Base-by-base conservation (phyloP, 2,113 vertebrate genomes). In the Ascaphus truei region DNA sequence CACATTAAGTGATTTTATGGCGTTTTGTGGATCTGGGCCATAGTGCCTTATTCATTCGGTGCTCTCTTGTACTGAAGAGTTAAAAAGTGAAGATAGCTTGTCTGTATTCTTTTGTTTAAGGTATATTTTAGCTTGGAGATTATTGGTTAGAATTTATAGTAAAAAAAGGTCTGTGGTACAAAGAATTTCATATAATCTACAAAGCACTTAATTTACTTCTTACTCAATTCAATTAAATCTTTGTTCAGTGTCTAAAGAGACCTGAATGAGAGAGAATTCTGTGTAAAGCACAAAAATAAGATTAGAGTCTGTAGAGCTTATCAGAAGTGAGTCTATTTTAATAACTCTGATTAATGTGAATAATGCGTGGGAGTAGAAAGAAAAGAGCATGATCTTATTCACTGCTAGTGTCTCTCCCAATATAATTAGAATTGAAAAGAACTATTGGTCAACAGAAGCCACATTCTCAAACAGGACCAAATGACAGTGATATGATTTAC, bases 181-280 rank as follows among this genome's bases (percentile, higher is more conserved):
- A 64, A 36, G 45, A 63, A 51, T 15, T 48, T 63, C 11, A 37
- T 15, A 48, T 63, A 63, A 63, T 63, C 45, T 63, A 47, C 47
- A 65, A 50, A 65, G 48, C 29, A 53, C 48, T 29, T 76, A 82
- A 82, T 82, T 75, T 85, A 62, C 77, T 76, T 79, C 76, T 79
- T 64, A 74, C 77, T 82, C 77, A 80, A 80, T 85, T 87, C 77
- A 82, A 81, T 85, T 81, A 77, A 72, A 79, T 11, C 81, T 81
- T 79, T 68, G 79, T 23, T 62, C 72, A 77, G 68, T 72, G 31
- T 73, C 36, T 65, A 76, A 73, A 55, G 62, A 73, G 69, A 37
- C n/a, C 77, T 75, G 67, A 56, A 83, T 63, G 57, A 77, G 58
- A 62, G 68, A 75, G 69, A 61, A 77, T 81, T 85, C 72, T 77